Conservation (phyloP, 2,113 vertebrate genomes). For the Antidorcas marsupialis region DNA sequence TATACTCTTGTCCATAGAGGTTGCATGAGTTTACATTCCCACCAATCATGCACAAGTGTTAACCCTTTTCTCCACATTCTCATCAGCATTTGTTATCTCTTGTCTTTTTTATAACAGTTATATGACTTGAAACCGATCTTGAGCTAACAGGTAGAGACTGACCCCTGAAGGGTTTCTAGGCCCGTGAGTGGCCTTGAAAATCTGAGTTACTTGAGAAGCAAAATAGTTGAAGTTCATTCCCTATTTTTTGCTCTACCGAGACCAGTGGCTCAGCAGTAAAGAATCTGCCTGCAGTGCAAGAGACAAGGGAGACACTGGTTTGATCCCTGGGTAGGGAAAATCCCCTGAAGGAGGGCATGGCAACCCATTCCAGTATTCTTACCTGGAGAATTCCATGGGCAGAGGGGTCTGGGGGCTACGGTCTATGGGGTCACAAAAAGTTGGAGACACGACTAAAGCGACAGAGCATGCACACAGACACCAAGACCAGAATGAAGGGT, state of each 20-base stretch:
- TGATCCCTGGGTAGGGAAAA: neutral
- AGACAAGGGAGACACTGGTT: neutral
- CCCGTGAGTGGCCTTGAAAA: neutral
- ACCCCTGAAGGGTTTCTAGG: neutral
- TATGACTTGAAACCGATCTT: neutral
- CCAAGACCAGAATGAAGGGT: neutral
- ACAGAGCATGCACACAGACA: neutral
- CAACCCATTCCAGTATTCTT: neutral
- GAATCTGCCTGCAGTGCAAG: neutral
- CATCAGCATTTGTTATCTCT: neutral
- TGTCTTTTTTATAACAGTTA: neutral
- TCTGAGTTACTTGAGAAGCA: neutral
- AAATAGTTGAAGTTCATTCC: neutral
- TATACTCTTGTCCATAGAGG: neutral
- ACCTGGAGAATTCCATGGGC: neutral
- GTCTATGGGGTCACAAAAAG: neutral
- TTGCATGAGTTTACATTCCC: neutral
- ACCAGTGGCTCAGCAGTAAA: neutral
- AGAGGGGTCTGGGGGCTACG: neutral
- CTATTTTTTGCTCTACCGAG: neutral
- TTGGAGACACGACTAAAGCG: neutral
- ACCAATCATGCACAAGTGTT: neutral
- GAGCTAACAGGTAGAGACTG: neutral
- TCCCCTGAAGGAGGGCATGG: neutral
- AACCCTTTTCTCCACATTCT: neutral